Percentiles rank a stretch among this genome's conserved stretches.
phyloP scores from a whole-genome alignment of 2,113 vertebrate species.

The Thalassoma bifasciatum region DNA sequence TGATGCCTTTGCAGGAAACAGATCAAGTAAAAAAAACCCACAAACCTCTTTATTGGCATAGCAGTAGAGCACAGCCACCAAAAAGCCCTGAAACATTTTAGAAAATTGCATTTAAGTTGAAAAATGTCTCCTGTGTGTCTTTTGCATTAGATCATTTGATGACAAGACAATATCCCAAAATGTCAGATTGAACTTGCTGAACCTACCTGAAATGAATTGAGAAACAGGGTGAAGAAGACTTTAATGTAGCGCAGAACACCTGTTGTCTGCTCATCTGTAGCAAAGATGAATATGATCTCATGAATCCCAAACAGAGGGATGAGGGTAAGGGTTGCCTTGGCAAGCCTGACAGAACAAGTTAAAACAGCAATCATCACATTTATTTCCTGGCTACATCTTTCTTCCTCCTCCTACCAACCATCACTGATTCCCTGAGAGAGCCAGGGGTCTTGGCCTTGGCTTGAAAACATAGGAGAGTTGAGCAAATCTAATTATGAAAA shows the following conservation, averaged over 20 bases:
- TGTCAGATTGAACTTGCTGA: not conserved
- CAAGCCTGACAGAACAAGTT: constrained; percentile 74
- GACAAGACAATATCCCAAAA: not conserved
- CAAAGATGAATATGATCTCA: constrained; percentile 86
- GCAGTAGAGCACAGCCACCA: constrained; percentile 88
- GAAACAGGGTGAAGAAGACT: constrained; percentile 87
- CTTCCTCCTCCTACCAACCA: not conserved
- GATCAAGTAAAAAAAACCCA: constrained; percentile 9
- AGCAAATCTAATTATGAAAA: not conserved
- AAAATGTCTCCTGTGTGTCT: not conserved
- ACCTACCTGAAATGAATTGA: constrained; percentile 89
- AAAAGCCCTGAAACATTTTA: constrained; percentile 78
- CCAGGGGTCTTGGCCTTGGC: not conserved
- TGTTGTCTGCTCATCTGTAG: constrained; percentile 86
- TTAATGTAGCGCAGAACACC: constrained; percentile 86
- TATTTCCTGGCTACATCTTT: not conserved
- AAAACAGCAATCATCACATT: constrained; percentile 6
- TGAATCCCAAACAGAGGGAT: constrained; percentile 88
- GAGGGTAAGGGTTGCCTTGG: constrained; percentile 88
- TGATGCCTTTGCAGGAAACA: not conserved
- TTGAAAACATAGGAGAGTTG: not conserved
- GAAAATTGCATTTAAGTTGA: constrained; percentile 11
- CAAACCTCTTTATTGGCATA: constrained; percentile 88
- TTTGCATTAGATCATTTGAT: not conserved
- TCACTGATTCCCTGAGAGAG: not conserved